phyloP scores from a whole-genome alignment of 2,113 vertebrate species.

The Solenodon paradoxus region DNA sequence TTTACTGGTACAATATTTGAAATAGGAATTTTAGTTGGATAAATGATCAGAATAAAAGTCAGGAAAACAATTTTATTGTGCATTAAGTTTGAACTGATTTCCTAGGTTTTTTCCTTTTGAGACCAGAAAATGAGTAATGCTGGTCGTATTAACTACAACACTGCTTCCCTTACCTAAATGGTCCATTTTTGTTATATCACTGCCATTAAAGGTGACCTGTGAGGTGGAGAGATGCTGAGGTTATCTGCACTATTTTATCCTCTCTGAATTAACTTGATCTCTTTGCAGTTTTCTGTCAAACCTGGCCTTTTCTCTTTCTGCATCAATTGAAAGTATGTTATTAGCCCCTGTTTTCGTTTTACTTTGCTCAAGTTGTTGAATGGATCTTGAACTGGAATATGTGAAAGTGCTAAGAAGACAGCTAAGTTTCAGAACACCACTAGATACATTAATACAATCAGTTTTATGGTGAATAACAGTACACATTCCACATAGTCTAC shows the following conservation, averaged over 20 bases:
- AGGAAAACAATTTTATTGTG: background rate
- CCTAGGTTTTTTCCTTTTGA: background rate
- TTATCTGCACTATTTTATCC: background rate
- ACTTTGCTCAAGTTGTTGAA: background rate
- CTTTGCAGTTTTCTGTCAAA: background rate
- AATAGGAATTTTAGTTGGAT: constrained; percentile 10
- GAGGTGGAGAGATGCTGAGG: background rate
- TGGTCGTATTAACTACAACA: background rate
- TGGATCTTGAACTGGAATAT: background rate
- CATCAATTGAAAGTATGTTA: background rate
- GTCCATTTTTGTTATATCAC: background rate
- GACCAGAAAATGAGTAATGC: background rate
- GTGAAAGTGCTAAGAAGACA: background rate
- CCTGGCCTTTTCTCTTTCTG: background rate
- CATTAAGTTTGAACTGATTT: background rate
- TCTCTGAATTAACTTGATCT: background rate
- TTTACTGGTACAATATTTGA: background rate
- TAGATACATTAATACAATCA: background rate
- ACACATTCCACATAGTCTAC: background rate
- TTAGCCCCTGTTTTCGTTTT: background rate
- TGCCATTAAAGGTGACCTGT: background rate
- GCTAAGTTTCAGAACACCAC: background rate
- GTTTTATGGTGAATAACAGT: background rate
- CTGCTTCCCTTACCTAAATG: background rate
- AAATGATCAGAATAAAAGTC: background rate